A percentile compares a stretch with the other conserved stretches of the same genome.
Conservation (phyloP, 2,888 invertebrate species). For the Torymus texanus region DNA sequence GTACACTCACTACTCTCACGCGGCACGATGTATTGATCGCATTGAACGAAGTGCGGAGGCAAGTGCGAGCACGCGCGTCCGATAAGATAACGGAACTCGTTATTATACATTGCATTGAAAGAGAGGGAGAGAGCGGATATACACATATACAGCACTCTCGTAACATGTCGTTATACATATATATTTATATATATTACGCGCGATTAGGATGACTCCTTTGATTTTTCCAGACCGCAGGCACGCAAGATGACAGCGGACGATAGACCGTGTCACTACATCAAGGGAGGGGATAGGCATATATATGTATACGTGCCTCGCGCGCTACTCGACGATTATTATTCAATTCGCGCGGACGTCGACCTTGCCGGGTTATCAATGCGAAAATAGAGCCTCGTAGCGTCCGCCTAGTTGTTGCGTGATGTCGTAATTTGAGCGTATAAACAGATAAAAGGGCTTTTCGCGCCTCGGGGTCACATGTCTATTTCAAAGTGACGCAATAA, state of each 20-base stretch:
- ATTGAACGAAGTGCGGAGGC: not conserved
- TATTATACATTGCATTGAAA: not conserved
- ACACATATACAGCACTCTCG: not conserved
- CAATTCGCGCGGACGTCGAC: slow-evolving; percentile 42
- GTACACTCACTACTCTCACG: too few relatives aligned
- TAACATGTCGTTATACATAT: not conserved
- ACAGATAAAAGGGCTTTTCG: too few relatives aligned
- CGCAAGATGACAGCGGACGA: slow-evolving; percentile 21
- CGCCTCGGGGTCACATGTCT: too few relatives aligned
- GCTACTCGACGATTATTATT: slow-evolving; percentile 25
- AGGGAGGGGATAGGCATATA: slow-evolving; percentile 15
- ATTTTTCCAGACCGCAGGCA: slow-evolving; percentile 34
- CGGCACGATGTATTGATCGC: not conserved
- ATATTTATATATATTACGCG: not conserved
- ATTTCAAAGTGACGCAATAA: too few relatives aligned
- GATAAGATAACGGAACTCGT: slow-evolving; percentile 35
- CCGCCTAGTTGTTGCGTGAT: not conserved
- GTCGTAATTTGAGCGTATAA: not conserved
- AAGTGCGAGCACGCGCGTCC: not conserved
- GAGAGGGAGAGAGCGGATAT: not conserved
- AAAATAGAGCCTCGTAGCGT: not conserved
- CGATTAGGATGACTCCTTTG: slow-evolving; percentile 22
- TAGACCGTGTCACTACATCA: slow-evolving; percentile 10
- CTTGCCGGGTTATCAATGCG: slow-evolving; percentile 21
- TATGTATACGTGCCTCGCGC: not conserved